Conservation (phyloP, 1,140 invertebrate species). For the Probaryconus sp. region DNA sequence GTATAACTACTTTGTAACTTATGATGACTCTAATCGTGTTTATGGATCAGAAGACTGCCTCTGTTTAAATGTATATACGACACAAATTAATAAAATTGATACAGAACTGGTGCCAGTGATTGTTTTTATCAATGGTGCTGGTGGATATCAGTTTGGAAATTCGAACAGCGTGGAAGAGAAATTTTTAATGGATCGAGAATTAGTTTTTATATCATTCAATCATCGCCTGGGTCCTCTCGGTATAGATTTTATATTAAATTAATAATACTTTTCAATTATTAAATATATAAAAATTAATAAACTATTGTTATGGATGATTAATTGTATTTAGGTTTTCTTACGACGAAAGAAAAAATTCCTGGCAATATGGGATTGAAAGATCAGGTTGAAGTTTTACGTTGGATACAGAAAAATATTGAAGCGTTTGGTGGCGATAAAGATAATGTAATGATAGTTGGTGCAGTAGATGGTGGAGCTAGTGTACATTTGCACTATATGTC, state of each 20-base stretch:
- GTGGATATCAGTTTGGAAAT: constrained; percentile 74
- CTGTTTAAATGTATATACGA: constrained; percentile 81
- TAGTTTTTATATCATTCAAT: constrained; percentile 83
- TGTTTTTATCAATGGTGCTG: constrained; percentile 72
- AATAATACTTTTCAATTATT: no score
- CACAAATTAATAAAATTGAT: constrained; percentile 21
- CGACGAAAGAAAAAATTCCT: no score
- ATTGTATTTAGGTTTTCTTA: no score
- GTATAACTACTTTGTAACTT: background rate
- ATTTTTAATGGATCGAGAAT: constrained; percentile 81
- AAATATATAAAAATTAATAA: no score
- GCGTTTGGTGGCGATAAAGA: no score
- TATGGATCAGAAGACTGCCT: constrained; percentile 80
- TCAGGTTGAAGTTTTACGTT: no score
- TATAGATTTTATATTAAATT: no score
- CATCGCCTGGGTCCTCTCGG: constrained; percentile 82
- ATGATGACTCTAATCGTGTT: constrained; percentile 39
- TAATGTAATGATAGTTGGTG: no score
- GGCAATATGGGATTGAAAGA: no score
- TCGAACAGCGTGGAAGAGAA: constrained; percentile 74
- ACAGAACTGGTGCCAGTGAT: constrained; percentile 62
- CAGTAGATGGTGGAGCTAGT: no score
- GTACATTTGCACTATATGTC: background rate
- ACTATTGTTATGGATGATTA: no score
- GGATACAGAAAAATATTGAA: no score